Evolutionary conservation across 2,888 invertebrate species (phyloP), one percentile per base, ranked within the genome.

Genomic region (Cephus sareptanus): DNA sequence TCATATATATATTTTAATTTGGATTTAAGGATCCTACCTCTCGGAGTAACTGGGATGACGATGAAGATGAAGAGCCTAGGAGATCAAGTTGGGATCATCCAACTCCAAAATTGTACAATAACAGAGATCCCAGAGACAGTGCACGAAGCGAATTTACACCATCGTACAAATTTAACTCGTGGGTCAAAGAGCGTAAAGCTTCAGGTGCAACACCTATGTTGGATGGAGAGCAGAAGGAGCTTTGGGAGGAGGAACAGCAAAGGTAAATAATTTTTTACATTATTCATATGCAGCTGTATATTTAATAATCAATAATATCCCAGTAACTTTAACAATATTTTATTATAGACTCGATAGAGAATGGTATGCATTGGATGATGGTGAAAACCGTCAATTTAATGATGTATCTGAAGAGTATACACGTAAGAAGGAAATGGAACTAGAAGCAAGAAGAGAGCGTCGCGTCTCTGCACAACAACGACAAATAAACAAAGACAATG

Each of bases 401-500:
- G 95, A 95, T 80, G 95, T 97, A 0, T 97, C 97, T 82, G 96
- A 97, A 12, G 98, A 99, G 79, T 99, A 99, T 90, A 96, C 98
- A 0, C 95, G 96, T 79, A 97, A 97, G 86, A 98, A 98, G 83
- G 99, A 99, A 90, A 97, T 97, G 89, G 97, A 98, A 85, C 93
- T 98, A 79, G 98, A 98, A 88, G 96, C 97, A 87, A 94, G 96
- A 83, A 96, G 97, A 81, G 97, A 97, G 87, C 97, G 98, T 89
- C 94, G 98, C 76, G 95, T 99, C 91, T 98, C 98, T 0, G 99
- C 99, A 0, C 98, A 98, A 85, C 96, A 99, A 86, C 94, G 98
- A 79, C 99, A 99, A 92, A 98, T 98, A 86, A 98, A 99, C 92
- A 97, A 97, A 92, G 99, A 99, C 93, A 99, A 99, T 92, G 99